Percentiles rank a stretch among this genome's conserved stretches.
Evolutionary conservation across 1,140 invertebrate species (phyloP).

Genomic region (Bradysia coprophila): DNA sequence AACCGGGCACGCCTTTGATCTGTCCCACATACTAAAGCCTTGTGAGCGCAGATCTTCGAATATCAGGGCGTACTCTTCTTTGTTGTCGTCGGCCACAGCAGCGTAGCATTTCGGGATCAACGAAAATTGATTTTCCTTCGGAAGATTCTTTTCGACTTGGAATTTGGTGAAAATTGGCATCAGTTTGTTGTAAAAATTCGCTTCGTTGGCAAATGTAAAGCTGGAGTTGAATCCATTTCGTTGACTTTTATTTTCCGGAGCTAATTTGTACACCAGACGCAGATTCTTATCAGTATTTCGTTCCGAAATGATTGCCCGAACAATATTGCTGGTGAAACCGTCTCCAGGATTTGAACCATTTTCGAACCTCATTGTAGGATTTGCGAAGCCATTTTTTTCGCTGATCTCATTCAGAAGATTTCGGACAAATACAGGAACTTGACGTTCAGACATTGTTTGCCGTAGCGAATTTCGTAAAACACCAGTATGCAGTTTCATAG

Average conservation of each 20-base stretch:
- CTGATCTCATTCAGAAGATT: conserved; percentile 12
- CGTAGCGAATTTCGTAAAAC: too few relatives aligned
- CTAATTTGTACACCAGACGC: neutral
- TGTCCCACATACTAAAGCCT: conserved; percentile 26
- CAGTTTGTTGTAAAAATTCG: neutral
- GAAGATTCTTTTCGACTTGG: neutral
- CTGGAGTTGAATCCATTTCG: neutral
- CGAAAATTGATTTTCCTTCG: neutral
- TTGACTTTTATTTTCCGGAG: neutral
- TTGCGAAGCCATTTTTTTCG: neutral
- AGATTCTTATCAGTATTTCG: neutral
- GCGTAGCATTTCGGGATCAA: neutral
- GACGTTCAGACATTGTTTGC: neutral
- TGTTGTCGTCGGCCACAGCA: conserved; percentile 6
- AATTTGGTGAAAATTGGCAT: neutral
- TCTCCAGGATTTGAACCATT: neutral
- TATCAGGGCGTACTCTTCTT: conserved; percentile 26
- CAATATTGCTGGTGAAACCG: neutral
- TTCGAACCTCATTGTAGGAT: neutral
- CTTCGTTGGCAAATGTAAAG: neutral
- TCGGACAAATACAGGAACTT: conserved; percentile 5
- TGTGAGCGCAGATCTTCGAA: conserved; percentile 29
- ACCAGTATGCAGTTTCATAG: too few relatives aligned
- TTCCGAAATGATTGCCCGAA: neutral
- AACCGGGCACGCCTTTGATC: conserved; percentile 21